Conservation (phyloP, 2,113 vertebrate species). For the Oncorhynchus gorbuscha region DNA sequence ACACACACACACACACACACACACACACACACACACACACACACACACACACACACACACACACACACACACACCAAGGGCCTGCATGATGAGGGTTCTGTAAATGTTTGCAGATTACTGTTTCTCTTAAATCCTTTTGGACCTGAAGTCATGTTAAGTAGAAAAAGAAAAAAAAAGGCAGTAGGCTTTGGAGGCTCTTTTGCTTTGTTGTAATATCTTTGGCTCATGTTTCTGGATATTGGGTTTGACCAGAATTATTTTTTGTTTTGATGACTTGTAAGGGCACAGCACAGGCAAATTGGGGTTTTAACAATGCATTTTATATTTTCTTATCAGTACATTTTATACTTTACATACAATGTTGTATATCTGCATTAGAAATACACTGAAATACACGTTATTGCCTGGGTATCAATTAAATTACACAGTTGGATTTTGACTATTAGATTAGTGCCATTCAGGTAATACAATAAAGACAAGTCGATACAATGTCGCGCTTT, state of each 20-base stretch:
- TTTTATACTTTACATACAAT: neutral
- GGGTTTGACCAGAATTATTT: constrained; percentile 38
- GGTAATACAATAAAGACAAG: neutral
- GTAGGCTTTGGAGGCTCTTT: constrained; percentile 28
- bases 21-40: constrained; percentile 12
- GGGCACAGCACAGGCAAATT: constrained; percentile 5
- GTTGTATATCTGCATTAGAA: neutral
- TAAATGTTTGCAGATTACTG: constrained; percentile 85
- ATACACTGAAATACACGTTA: neutral
- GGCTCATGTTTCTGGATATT: constrained; percentile 45
- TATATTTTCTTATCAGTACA: constrained; percentile 1
- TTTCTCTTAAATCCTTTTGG: constrained; percentile 70
- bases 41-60: neutral
- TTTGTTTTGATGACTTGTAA: constrained; percentile 43
- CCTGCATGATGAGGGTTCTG: constrained; percentile 52
- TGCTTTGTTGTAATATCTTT: constrained; percentile 60
- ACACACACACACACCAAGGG: constrained; percentile 27
- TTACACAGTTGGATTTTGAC: neutral
- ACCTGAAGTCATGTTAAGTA: constrained; percentile 67
- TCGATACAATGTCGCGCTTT: neutral
- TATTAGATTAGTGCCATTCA: constrained; percentile 8
- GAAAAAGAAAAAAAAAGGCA: constrained; percentile 48
- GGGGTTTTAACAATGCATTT: neutral
- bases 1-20: constrained; percentile 21
- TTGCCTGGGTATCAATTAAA: constrained; percentile 2